Percentiles rank a stretch among this genome's conserved stretches.
Conservation (phyloP, 2,888 invertebrate species). For the Zhengitettix transpicula region DNA sequence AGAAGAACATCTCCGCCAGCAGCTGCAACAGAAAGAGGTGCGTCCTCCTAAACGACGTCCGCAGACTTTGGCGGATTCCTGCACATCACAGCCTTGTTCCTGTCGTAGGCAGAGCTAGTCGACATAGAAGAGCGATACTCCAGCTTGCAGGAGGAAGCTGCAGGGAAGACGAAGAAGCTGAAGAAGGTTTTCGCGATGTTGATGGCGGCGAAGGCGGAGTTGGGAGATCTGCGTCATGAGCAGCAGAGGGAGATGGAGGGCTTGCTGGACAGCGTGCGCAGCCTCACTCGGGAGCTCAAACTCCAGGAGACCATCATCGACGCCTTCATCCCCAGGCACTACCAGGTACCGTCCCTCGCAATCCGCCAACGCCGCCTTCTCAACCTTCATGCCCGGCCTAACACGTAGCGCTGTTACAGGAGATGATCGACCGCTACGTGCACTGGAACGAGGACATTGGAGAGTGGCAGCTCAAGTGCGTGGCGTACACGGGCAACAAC, state of each 20-base stretch:
- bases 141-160: slow-evolving; percentile 84
- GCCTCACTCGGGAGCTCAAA: slow-evolving; percentile 76
- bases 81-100: too few relatives aligned
- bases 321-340: slow-evolving; percentile 84
- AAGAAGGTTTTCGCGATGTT: slow-evolving; percentile 76
- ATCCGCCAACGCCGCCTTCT: neutral
- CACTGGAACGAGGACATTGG: slow-evolving; percentile 98
- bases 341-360: slow-evolving; percentile 44
- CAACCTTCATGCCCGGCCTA: neutral
- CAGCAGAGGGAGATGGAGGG: slow-evolving; percentile 96
- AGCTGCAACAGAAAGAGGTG: slow-evolving; percentile 73
- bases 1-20: slow-evolving; percentile 65
- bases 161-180: slow-evolving; percentile 81
- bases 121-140: slow-evolving; percentile 92
- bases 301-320: slow-evolving; percentile 82
- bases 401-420: slow-evolving; percentile 29
- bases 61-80: too few relatives aligned
- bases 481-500: slow-evolving; percentile 97
- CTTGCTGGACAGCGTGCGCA: slow-evolving; percentile 79
- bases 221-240: slow-evolving; percentile 78
- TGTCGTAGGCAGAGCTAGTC: slow-evolving; percentile 59
- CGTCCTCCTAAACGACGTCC: too few relatives aligned
- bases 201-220: slow-evolving; percentile 69
- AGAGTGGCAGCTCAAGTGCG: slow-evolving; percentile 95
- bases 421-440: slow-evolving; percentile 76